phyloP scores from a whole-genome alignment of 2,888 invertebrate genomes.

The Drosophila stalkeri region DNA sequence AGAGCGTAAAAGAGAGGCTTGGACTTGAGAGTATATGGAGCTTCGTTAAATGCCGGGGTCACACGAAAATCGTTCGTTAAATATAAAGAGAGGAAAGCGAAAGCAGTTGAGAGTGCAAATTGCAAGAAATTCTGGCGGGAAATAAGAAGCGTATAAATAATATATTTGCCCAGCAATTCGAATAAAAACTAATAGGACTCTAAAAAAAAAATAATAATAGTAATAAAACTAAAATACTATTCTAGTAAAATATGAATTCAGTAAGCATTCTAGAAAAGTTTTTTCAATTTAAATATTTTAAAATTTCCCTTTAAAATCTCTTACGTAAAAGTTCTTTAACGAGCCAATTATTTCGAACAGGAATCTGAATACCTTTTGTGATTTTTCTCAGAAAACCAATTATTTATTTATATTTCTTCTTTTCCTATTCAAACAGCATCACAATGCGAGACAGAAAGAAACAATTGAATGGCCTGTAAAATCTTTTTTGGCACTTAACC shows the following conservation, averaged over 20 bases:
- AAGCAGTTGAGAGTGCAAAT: neutral
- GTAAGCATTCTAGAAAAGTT: neutral
- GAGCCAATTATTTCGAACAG: slow-evolving; percentile 29
- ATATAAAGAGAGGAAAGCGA: neutral
- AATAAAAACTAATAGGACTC: too few relatives aligned
- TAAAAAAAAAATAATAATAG: too few relatives aligned
- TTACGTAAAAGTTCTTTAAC: neutral
- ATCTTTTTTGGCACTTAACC: slow-evolving; percentile 23
- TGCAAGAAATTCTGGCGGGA: too few relatives aligned
- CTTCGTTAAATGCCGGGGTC: neutral
- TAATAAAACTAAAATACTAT: neutral
- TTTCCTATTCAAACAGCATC: slow-evolving; percentile 29
- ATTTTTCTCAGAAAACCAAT: slow-evolving; percentile 25
- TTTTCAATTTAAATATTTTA: neutral
- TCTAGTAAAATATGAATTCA: neutral
- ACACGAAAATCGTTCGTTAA: neutral
- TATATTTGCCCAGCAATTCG: too few relatives aligned
- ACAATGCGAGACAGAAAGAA: slow-evolving; percentile 11
- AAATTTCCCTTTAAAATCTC: neutral
- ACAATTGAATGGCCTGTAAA: slow-evolving; percentile 21
- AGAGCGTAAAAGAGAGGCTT: neutral
- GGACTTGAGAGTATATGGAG: too few relatives aligned
- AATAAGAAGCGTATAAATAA: too few relatives aligned
- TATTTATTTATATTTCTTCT: neutral
- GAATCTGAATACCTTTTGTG: slow-evolving; percentile 19